Conservation (phyloP, 2,113 vertebrate genomes). For the Clarias batrachus region DNA sequence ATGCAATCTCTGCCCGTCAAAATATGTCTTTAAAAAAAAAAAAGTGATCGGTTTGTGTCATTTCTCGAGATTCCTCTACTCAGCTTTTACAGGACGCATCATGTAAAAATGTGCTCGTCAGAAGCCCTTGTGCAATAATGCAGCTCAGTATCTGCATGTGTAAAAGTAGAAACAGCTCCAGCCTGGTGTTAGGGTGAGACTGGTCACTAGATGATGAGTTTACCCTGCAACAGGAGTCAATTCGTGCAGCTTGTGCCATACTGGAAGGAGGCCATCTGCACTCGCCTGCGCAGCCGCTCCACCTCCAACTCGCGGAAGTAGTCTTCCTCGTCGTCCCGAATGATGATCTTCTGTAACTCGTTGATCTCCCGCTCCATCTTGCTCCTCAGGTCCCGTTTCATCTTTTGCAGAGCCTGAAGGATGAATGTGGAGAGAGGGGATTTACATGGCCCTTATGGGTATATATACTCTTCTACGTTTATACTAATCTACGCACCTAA, state of each 20-base stretch:
- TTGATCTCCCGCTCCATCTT: slow-evolving; percentile 91
- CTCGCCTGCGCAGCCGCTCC: slow-evolving; percentile 77
- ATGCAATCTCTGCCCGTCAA: background rate
- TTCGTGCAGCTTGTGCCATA: slow-evolving; percentile 75
- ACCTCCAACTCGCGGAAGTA: slow-evolving; percentile 86
- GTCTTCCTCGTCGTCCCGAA: slow-evolving; percentile 81
- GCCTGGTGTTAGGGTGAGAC: background rate
- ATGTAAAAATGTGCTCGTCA: slow-evolving; percentile 4
- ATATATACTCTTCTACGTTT: background rate
- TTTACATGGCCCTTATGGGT: no score
- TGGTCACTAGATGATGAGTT: background rate
- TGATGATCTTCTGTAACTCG: slow-evolving; percentile 83
- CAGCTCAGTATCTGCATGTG: background rate
- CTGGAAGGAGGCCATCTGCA: slow-evolving; percentile 88
- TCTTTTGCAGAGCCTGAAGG: slow-evolving; percentile 80
- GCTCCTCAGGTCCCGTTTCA: slow-evolving; percentile 83
- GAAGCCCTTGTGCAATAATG: slow-evolving; percentile 3
- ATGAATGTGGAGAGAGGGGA: background rate
- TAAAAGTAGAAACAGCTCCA: background rate
- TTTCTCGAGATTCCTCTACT: background rate
- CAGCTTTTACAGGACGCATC: background rate
- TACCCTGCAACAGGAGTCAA: slow-evolving; percentile 44
- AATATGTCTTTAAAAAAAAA: background rate
- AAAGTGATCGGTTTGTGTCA: background rate
- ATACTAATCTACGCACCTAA: background rate